Evolutionary conservation across 2,888 invertebrate genomes (phyloP), one percentile per base, ranked within the genome.

Genomic region (Gari tellinella): DNA sequence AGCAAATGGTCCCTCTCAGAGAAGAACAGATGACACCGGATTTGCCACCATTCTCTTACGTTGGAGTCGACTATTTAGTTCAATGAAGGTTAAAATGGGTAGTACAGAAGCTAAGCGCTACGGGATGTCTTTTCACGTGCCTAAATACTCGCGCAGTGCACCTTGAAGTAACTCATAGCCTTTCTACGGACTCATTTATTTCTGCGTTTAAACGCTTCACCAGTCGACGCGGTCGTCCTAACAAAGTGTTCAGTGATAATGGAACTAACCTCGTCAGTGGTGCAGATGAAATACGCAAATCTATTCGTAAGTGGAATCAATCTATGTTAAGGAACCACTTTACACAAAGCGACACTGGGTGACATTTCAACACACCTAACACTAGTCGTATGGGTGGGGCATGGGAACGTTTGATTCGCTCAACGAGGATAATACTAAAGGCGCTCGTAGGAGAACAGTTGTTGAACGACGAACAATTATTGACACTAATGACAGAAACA

Each of bases 51-150:
- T 80, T 80, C 41, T 72, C 74, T 2, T 62, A 49, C 49, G 58
- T 75, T 0, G 80, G 73, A 10, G 46, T 76, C 10, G 80, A 77
- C 40, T 73, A 55, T 40, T 80, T 46, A 77, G 77, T 2, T 77
- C 77, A 0, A 38, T 77, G 7, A 38, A 40, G 15, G 61, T 77
- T 4, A 74, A 77, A 40, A 38, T 38, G 14, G 64, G 64, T 19
- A 43, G 67, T 1, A 31, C 41, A 17, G 19, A 31, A 26, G 52
- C 68, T 1, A 75, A 80, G 40, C 23, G 43, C 17, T 60, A 37
- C n/a, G 78, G n/a, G 74, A 5, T 72, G 72, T 45, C n/a, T 79
- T 17, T 73, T 79, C 21, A 72, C 81, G 3, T 81, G 76, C 51
- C 26, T 75, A 10, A 63, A 49, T 5, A 66, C 60, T 4, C 60